A percentile compares a stretch with the other conserved stretches of the same genome.
Evolutionary conservation across 1,140 invertebrate genomes (phyloP).

Genomic region (Myzus persicae): DNA sequence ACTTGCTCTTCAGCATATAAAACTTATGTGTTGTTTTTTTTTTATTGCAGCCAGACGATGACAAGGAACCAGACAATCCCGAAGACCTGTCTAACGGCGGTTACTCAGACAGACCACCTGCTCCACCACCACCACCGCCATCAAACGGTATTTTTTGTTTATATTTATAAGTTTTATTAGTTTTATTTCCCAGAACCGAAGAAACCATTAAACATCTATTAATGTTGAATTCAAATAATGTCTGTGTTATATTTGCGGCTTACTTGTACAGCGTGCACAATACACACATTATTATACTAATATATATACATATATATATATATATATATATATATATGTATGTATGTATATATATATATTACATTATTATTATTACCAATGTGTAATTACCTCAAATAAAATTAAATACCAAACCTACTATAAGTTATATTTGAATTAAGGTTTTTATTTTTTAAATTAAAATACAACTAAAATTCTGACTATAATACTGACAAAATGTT

Average conservation of each 20-base stretch:
- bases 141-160: slow-evolving; percentile 46
- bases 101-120: slow-evolving; percentile 34
- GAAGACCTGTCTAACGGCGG: background rate
- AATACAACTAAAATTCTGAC: background rate
- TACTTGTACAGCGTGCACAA: background rate
- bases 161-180: background rate
- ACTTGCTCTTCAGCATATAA: background rate
- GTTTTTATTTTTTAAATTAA: background rate
- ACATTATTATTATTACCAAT: background rate
- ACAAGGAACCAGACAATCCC: background rate
- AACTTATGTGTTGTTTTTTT: slow-evolving; percentile 3
- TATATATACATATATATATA: no score
- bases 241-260: background rate
- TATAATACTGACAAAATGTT: background rate
- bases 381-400: background rate
- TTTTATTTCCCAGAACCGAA: background rate
- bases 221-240: background rate
- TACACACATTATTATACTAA: no score
- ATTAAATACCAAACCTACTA: background rate
- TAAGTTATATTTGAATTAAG: background rate
- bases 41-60: slow-evolving; percentile 50
- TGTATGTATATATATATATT: no score
- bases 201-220: background rate
- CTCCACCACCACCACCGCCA: slow-evolving; percentile 37
- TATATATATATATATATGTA: no score